Evolutionary conservation across 2,797 vertebrate genomes (phyloP).

Genomic region (Anomalospiza imberbis): DNA sequence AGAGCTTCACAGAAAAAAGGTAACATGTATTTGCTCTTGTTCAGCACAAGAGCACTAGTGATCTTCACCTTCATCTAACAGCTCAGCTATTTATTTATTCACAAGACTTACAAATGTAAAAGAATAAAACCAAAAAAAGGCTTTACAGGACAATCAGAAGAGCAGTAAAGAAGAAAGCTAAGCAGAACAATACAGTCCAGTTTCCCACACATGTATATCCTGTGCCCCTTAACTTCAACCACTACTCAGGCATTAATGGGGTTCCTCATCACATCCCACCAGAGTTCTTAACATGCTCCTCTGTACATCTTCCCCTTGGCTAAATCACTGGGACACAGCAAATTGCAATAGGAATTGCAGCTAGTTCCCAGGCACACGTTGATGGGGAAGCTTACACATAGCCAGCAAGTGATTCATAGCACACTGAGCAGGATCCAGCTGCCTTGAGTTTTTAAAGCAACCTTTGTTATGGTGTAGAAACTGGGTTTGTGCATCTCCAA

Average conservation of each 20-base stretch:
- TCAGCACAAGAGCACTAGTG: not conserved
- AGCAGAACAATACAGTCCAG: not conserved
- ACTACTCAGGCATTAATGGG: not conserved
- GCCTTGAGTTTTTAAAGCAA: not conserved
- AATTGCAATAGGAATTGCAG: not conserved
- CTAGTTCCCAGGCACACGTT: accelerated
- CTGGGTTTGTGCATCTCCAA: not conserved
- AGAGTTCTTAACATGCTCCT: not conserved
- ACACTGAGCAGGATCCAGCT: not conserved
- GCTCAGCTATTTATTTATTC: not conserved
- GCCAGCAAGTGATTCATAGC: not conserved
- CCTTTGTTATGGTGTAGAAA: not conserved
- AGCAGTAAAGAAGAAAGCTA: not conserved
- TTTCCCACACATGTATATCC: not conserved
- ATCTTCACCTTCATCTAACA: not conserved
- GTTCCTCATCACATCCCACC: not conserved
- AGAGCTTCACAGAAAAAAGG: not conserved
- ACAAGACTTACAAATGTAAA: not conserved
- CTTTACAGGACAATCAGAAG: not conserved
- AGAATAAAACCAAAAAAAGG: not conserved
- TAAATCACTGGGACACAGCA: not conserved
- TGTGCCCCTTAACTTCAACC: not conserved
- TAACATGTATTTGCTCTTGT: accelerated
- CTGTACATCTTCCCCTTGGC: not conserved
- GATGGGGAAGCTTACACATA: not conserved